Evolutionary conservation across 2,797 vertebrate species (phyloP), one percentile per base, ranked within the genome.

Genomic region (Brotula barbata): DNA sequence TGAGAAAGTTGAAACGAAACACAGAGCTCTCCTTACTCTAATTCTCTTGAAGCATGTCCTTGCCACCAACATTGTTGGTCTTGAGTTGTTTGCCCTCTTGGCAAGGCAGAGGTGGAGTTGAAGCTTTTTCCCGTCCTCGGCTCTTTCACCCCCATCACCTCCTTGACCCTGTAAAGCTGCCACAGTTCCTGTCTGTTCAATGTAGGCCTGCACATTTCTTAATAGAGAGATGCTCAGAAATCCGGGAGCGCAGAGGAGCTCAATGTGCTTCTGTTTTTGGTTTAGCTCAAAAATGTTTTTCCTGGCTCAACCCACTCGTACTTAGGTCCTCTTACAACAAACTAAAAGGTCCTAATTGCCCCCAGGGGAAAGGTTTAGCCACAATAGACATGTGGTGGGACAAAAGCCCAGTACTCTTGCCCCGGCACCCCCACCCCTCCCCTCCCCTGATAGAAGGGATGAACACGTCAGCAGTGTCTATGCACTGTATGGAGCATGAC

Each of bases 321-420:
- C 92, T 94, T 94, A 93, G 91, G 88, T 94, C 92, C 93, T 97
- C 93, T 95, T 95, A 93, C 91, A 97, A 97, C 94, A 96, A 95
- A 95, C 94, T 93, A 92, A 94, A 94, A 95, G 87, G 85, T 91
- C 91, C 92, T 95, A 94, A 95, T 95, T 95, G 92, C 92, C 85
- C 93, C 91, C 89, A 49, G 79, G 94, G 94, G 94, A 91, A 93
- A 92, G 92, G 90, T 94, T 94, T 92, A 94, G 91, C 88, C 93
- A 91, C 48, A 87, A 93, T 94, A 93, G 93, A 95, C 93, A 94
- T 94, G 91, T 95, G 93, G 93, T 94, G 90, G 89, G 92, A 95
- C 94, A 95, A 95, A 95, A 94, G 91, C 92, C 84, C 88, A 93
- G 92, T 92, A 84, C 93, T 87, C 85, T 71, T 77, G 78, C 83